Conservation (phyloP, 1,140 invertebrate genomes). For the Sitobion miscanthi region DNA sequence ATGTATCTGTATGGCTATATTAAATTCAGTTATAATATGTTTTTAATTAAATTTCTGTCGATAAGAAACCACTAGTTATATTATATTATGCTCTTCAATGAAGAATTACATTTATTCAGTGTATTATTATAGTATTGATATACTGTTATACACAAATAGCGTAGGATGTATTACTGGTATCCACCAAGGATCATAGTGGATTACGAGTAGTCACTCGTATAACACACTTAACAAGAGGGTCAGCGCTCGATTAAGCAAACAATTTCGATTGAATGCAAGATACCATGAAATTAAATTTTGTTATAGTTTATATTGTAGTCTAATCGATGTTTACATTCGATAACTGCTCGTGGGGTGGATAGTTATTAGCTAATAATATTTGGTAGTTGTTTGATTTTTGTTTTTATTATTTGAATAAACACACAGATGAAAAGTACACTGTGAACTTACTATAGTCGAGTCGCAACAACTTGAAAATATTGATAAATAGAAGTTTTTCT, state of each 20-base stretch:
- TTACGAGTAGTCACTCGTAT: background rate
- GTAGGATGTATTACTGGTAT: background rate
- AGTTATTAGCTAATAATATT: background rate
- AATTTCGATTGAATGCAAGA: background rate
- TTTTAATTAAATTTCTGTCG: background rate
- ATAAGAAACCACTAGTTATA: background rate
- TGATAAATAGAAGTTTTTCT: background rate
- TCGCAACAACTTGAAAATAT: background rate
- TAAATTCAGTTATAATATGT: no score
- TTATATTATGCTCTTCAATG: background rate
- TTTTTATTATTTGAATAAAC: background rate
- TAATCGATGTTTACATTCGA: slow-evolving; percentile 4
- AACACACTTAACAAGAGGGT: background rate
- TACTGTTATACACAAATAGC: background rate
- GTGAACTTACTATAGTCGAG: no score
- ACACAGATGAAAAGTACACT: background rate
- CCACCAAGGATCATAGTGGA: background rate
- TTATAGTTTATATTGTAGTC: background rate
- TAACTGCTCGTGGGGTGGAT: background rate
- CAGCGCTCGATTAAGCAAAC: background rate
- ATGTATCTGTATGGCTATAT: no score
- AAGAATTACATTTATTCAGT: background rate
- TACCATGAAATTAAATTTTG: slow-evolving; percentile 18
- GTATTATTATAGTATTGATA: background rate
- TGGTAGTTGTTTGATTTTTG: background rate